These are phyloP conservation scores for Kryptopterus vitreolus DNA, from an alignment of 2,797 vertebrate species.

Conservation along the genomic window DNA sequence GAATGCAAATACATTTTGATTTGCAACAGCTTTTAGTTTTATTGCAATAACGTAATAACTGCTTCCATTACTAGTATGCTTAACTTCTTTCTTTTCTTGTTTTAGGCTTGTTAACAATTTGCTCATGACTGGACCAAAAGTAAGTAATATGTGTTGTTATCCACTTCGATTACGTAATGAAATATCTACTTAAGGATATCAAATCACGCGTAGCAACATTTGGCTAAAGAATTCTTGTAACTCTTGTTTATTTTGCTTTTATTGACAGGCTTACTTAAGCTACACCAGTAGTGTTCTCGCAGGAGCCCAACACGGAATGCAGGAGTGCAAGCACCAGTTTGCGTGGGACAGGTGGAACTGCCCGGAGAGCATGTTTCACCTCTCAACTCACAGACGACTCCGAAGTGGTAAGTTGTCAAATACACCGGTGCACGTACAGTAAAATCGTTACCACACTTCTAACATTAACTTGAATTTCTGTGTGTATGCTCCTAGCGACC, in stretches of 20 bases:
- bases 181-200: neutral
- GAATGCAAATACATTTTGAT: slow-evolving; percentile 26
- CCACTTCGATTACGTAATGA: neutral
- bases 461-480: neutral
- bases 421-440: neutral
- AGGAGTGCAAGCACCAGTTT: slow-evolving; percentile 98
- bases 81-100: slow-evolving; percentile 37
- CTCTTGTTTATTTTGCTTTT: neutral
- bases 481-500: slow-evolving; percentile 76
- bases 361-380: slow-evolving; percentile 91
- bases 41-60: neutral
- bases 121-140: slow-evolving; percentile 95
- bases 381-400: slow-evolving; percentile 82
- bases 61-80: neutral
- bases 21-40: neutral
- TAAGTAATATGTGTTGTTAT: slow-evolving; percentile 62
- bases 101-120: slow-evolving; percentile 92
- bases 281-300: slow-evolving; percentile 97
- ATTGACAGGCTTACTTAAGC: slow-evolving; percentile 81
- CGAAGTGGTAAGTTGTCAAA: slow-evolving; percentile 76
- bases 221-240: too few species aligned
- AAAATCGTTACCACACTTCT: neutral
- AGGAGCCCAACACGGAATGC: slow-evolving; percentile 94
- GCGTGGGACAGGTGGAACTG: slow-evolving; percentile 99
- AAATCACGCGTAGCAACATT: neutral